phyloP scores from a whole-genome alignment of 30 jellyfish, hydroid and myxozoan species.

The Hydractinia symbiolongicarpus region DNA sequence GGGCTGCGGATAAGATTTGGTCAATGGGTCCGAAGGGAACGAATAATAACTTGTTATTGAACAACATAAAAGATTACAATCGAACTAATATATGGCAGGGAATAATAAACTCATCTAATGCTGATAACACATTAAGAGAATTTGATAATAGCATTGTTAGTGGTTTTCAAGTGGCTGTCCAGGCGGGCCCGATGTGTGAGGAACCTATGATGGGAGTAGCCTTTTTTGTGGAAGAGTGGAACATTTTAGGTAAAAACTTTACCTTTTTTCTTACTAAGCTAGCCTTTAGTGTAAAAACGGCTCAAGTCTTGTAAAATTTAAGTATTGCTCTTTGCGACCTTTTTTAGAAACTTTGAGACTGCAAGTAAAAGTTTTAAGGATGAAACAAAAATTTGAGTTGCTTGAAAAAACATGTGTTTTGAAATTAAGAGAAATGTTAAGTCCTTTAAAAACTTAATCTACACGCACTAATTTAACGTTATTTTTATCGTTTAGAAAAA shows the following conservation, averaged over 20 bases:
- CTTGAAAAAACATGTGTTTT: too few species aligned
- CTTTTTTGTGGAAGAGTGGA: conserved; percentile 80
- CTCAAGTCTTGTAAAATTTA: too few species aligned
- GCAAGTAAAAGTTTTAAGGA: too few species aligned
- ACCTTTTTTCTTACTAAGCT: background rate
- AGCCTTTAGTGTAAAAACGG: too few species aligned
- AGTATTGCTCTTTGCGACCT: too few species aligned
- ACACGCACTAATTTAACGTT: too few species aligned
- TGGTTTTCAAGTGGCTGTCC: conserved; percentile 93
- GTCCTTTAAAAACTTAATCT: too few species aligned
- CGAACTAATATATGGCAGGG: conserved; percentile 77
- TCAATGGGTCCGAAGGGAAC: conserved; percentile 93
- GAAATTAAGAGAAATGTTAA: too few species aligned
- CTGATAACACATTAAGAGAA: conserved; percentile 35
- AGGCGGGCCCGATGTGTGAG: conserved; percentile 97
- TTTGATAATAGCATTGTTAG: conserved; percentile 84
- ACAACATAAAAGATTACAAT: conserved; percentile 53
- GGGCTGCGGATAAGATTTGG: conserved; percentile 66
- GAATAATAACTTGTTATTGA: conserved; percentile 65
- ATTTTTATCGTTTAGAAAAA: too few species aligned
- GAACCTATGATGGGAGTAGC: conserved; percentile 99
- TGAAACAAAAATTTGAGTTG: too few species aligned
- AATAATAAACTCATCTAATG: conserved; percentile 4
- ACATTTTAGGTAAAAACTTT: background rate
- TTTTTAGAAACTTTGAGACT: too few species aligned